Evolutionary conservation across 2,113 vertebrate genomes (phyloP).

Genomic region (Boleophthalmus pectinirostris): DNA sequence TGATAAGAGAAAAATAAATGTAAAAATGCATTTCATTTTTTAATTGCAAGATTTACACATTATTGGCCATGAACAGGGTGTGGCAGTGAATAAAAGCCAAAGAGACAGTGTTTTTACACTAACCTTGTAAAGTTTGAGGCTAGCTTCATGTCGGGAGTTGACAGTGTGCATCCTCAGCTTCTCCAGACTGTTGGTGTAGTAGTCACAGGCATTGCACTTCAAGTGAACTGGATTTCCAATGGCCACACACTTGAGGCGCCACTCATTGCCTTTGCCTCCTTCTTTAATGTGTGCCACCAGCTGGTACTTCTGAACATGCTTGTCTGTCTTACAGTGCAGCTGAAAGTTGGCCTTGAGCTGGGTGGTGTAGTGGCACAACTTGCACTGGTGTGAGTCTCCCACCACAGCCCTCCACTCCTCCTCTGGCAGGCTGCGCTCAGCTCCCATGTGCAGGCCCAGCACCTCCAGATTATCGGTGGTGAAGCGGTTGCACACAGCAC

Average conservation of each 20-base stretch:
- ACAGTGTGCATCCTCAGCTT: slow-evolving; percentile 97
- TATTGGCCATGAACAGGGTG: not conserved
- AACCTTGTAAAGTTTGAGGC: slow-evolving; percentile 98
- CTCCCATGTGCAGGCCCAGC: slow-evolving; percentile 94
- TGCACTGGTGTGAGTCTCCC: slow-evolving; percentile 97
- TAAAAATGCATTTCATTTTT: slow-evolving; percentile 7
- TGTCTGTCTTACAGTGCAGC: slow-evolving; percentile 98
- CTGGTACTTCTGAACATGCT: slow-evolving; percentile 98
- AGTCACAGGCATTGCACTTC: slow-evolving; percentile 98
- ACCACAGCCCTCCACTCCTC: slow-evolving; percentile 95
- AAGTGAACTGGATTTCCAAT: slow-evolving; percentile 97
- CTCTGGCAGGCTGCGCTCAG: slow-evolving; percentile 92
- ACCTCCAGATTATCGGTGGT: slow-evolving; percentile 97
- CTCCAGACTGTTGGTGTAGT: slow-evolving; percentile 98
- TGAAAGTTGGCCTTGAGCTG: slow-evolving; percentile 99
- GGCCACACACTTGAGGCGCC: slow-evolving; percentile 97
- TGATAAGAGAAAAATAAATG: slow-evolving; percentile 12
- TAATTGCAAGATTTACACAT: not conserved
- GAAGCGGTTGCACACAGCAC: slow-evolving; percentile 97
- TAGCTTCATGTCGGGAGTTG: slow-evolving; percentile 95
- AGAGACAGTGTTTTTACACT: slow-evolving; percentile 41
- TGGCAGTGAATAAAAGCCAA: not conserved
- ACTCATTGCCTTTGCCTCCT: slow-evolving; percentile 96
- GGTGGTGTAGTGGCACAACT: slow-evolving; percentile 96
- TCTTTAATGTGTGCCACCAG: slow-evolving; percentile 98